Percentiles rank a stretch among this genome's conserved stretches.
Evolutionary conservation across 1,140 invertebrate genomes (phyloP).

Genomic region (Pseudomyrmex sp.): DNA sequence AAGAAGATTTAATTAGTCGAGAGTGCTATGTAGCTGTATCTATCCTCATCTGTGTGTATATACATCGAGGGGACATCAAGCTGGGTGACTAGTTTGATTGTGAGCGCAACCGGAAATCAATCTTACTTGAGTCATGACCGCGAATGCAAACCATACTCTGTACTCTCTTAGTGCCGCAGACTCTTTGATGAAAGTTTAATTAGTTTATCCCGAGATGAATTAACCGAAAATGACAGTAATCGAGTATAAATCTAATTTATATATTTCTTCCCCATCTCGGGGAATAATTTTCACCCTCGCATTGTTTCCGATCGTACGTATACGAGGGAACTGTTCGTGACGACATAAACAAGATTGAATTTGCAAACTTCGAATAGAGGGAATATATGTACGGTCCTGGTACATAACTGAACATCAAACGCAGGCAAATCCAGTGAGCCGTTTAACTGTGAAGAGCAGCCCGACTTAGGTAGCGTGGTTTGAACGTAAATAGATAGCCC

Average conservation of each 20-base stretch:
- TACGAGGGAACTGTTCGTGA: slow-evolving; percentile 30
- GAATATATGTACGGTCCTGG: slow-evolving; percentile 34
- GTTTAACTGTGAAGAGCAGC: slow-evolving; percentile 59
- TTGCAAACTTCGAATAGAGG: slow-evolving; percentile 66
- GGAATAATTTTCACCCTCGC: slow-evolving; percentile 23
- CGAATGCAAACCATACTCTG: slow-evolving; percentile 27
- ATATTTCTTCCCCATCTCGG: slow-evolving; percentile 25
- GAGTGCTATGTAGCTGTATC: neutral
- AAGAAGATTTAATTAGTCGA: slow-evolving; percentile 35
- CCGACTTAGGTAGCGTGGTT: slow-evolving; percentile 49
- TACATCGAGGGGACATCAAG: neutral
- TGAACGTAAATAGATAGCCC: slow-evolving; percentile 55
- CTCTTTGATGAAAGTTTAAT: slow-evolving; percentile 61
- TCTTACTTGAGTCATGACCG: slow-evolving; percentile 51
- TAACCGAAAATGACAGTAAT: slow-evolving; percentile 48
- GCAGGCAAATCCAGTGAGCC: slow-evolving; percentile 49
- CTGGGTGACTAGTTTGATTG: slow-evolving; percentile 46
- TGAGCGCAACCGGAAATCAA: slow-evolving; percentile 48
- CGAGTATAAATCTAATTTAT: slow-evolving; percentile 43
- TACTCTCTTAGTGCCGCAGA: slow-evolving; percentile 25
- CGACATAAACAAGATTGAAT: slow-evolving; percentile 63
- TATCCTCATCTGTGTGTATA: neutral
- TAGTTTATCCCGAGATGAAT: slow-evolving; percentile 32
- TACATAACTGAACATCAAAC: slow-evolving; percentile 59
- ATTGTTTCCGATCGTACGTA: slow-evolving; percentile 58